Conservation (phyloP, 2,888 invertebrate genomes). For the Amblyteles armatorius region DNA sequence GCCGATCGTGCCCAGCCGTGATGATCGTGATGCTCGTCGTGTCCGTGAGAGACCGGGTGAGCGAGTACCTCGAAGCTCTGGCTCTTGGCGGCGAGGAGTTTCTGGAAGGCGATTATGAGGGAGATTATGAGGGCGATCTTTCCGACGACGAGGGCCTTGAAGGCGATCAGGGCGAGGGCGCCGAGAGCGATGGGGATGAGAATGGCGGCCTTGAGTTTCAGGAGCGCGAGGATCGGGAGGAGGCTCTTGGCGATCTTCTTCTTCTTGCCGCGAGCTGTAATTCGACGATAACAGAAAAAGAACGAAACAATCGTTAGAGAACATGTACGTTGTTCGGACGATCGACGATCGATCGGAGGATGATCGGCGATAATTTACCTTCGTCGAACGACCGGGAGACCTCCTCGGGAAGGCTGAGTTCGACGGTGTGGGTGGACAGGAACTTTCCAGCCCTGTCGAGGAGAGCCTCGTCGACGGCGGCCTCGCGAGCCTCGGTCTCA, state of each 20-base stretch:
- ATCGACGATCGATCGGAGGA: background rate
- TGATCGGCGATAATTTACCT: constrained; percentile 87
- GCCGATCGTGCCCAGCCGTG: constrained; percentile 90
- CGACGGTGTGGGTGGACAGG: constrained; percentile 92
- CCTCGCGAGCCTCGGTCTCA: constrained; percentile 91
- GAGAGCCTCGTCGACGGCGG: constrained; percentile 90
- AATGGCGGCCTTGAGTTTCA: constrained; percentile 92
- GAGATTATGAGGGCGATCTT: constrained; percentile 93
- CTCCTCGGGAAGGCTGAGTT: constrained; percentile 92
- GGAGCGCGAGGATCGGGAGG: constrained; percentile 90
- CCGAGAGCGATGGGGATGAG: constrained; percentile 92
- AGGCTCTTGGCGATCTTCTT: constrained; percentile 92
- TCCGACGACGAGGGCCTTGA: constrained; percentile 94
- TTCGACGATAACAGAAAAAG: constrained; percentile 2
- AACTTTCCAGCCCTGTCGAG: constrained; percentile 91
- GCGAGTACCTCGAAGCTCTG: constrained; percentile 89
- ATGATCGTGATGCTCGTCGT: constrained; percentile 86
- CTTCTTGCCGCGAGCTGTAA: constrained; percentile 88
- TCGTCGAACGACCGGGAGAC: constrained; percentile 93
- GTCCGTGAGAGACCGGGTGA: constrained; percentile 80
- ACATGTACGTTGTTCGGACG: background rate
- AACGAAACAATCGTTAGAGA: constrained; percentile 73
- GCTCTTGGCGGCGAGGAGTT: constrained; percentile 88
- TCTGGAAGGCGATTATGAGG: constrained; percentile 92
- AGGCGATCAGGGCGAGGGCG: constrained; percentile 91